A percentile compares a stretch with the other conserved stretches of the same genome.
Conservation (phyloP, 2,888 invertebrate genomes). For the Arrhopalites spinosus region DNA sequence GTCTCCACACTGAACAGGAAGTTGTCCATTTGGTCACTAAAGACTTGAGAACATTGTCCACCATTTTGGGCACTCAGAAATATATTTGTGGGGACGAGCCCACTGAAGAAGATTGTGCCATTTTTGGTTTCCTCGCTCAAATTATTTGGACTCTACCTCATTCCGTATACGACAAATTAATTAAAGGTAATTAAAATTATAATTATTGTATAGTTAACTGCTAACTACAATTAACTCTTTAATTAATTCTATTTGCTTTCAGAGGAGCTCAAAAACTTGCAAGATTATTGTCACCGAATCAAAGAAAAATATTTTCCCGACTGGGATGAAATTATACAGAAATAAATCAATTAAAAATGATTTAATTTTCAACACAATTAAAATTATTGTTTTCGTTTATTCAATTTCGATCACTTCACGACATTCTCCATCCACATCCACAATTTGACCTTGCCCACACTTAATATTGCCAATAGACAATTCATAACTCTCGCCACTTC, state of each 20-base stretch:
- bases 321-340: background rate
- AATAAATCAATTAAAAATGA: too few species aligned
- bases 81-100: conserved; percentile 51
- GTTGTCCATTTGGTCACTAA: conserved; percentile 41
- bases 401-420: too few species aligned
- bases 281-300: conserved; percentile 14
- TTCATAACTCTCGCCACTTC: too few species aligned
- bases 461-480: too few species aligned
- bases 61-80: conserved; percentile 46
- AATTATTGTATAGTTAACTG: too few species aligned
- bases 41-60: conserved; percentile 46
- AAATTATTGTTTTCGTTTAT: too few species aligned
- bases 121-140: conserved; percentile 60
- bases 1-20: conserved; percentile 47
- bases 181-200: conserved; percentile 34
- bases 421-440: too few species aligned
- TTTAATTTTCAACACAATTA: too few species aligned
- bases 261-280: conserved; percentile 29
- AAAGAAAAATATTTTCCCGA: conserved; percentile 10
- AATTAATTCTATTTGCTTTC: background rate
- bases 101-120: conserved; percentile 58
- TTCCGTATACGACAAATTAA: background rate
- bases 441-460: too few species aligned
- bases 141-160: conserved; percentile 54
- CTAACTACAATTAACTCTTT: too few species aligned